Percentiles rank a stretch among this genome's conserved stretches.
phyloP scores from a whole-genome alignment of 1,140 invertebrate genomes.

The Bicyclus anynana region DNA sequence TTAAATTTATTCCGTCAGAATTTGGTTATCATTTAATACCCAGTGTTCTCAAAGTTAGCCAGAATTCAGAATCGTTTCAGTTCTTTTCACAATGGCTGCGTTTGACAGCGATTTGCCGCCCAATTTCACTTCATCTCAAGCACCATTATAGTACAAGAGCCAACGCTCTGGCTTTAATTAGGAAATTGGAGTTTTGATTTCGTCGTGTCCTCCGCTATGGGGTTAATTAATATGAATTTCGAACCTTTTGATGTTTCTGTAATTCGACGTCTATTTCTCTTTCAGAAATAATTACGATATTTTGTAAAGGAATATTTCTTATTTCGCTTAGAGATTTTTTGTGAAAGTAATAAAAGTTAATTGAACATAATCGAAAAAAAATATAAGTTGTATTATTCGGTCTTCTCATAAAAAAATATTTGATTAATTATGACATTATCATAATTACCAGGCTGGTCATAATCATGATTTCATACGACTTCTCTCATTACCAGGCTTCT shows the following conservation, averaged over 20 bases:
- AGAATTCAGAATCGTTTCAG: background rate
- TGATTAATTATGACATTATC: too few species aligned
- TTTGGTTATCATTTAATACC: background rate
- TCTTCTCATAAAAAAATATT: too few species aligned
- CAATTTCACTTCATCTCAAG: background rate
- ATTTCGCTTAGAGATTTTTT: too few species aligned
- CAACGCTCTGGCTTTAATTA: background rate
- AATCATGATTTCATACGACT: too few species aligned
- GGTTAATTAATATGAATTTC: background rate
- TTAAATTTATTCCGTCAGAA: too few species aligned
- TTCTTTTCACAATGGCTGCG: background rate
- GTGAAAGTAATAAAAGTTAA: too few species aligned
- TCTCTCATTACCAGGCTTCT: too few species aligned
- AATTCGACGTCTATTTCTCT: background rate
- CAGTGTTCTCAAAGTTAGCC: background rate
- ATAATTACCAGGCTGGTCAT: too few species aligned
- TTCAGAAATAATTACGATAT: too few species aligned
- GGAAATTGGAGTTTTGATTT: background rate
- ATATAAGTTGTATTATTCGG: too few species aligned
- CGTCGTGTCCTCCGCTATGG: background rate
- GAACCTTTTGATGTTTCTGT: background rate
- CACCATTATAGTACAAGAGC: background rate
- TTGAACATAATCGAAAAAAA: too few species aligned
- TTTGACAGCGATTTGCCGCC: background rate
- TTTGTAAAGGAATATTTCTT: too few species aligned